phyloP scores from a whole-genome alignment of 2,888 invertebrate species.

The Spicauda simplicius region DNA sequence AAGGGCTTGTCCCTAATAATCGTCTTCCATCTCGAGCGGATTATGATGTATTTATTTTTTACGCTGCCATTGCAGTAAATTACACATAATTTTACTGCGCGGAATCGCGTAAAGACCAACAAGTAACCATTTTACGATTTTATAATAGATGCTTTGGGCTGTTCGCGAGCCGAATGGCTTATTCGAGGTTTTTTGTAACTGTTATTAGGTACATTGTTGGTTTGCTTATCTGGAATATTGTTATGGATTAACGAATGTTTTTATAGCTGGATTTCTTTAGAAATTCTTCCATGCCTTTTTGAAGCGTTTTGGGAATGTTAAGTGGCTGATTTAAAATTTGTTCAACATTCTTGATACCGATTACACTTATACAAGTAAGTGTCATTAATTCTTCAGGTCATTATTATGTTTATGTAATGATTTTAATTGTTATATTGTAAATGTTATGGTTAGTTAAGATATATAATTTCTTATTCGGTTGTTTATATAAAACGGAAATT shows the following conservation, averaged over 20 bases:
- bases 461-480: too few species aligned
- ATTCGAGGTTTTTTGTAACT: conserved; percentile 40
- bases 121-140: conserved; percentile 47
- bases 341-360: too few species aligned
- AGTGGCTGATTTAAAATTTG: too few species aligned
- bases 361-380: too few species aligned
- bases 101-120: conserved; percentile 47
- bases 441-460: too few species aligned
- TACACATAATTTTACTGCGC: conserved; percentile 56
- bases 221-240: conserved; percentile 12
- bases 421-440: too few species aligned
- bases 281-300: not conserved
- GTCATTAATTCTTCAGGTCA: too few species aligned
- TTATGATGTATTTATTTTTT: conserved; percentile 63
- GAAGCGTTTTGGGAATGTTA: too few species aligned
- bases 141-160: conserved; percentile 46
- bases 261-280: not conserved
- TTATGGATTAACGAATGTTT: conserved; percentile 3
- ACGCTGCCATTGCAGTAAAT: conserved; percentile 56
- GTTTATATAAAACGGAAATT: too few species aligned
- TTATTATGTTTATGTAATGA: too few species aligned
- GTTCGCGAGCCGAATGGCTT: conserved; percentile 42
- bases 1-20: conserved; percentile 25
- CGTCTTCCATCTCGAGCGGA: conserved; percentile 44
- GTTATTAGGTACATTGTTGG: conserved; percentile 32